Evolutionary conservation across 2,888 invertebrate genomes (phyloP).

Genomic region (Glyphotaelius pellucidus): DNA sequence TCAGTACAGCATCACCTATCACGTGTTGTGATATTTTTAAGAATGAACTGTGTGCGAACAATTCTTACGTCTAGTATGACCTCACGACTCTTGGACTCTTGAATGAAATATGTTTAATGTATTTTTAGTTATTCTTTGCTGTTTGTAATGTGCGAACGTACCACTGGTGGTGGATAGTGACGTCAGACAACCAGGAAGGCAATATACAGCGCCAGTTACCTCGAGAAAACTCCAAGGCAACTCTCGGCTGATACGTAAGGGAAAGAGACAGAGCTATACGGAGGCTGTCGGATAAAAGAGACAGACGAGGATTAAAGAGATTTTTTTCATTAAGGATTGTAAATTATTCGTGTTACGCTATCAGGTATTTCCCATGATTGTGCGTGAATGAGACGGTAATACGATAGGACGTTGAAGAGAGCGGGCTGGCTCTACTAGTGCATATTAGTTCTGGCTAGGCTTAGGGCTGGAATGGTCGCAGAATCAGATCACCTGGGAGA

Average conservation of each 20-base stretch:
- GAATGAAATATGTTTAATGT: conserved; percentile 53
- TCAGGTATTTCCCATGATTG: conserved; percentile 67
- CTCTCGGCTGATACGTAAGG: conserved; percentile 11
- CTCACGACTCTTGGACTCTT: conserved; percentile 50
- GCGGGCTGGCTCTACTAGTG: conserved; percentile 71
- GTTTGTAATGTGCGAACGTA: conserved; percentile 41
- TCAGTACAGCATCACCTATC: neutral
- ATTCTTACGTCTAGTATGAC: conserved; percentile 41
- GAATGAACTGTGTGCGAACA: conserved; percentile 34
- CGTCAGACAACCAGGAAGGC: conserved; percentile 64
- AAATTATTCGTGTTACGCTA: conserved; percentile 66
- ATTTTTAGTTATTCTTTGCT: conserved; percentile 49
- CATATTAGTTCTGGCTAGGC: conserved; percentile 71
- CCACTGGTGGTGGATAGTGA: conserved; percentile 51
- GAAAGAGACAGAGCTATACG: conserved; percentile 55
- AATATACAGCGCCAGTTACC: conserved; percentile 41
- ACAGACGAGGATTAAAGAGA: conserved; percentile 53
- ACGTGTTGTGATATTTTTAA: conserved; percentile 30
- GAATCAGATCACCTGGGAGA: conserved; percentile 50
- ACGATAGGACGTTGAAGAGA: conserved; percentile 56
- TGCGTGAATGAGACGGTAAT: conserved; percentile 65
- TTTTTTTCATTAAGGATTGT: conserved; percentile 60
- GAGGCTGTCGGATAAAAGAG: conserved; percentile 55
- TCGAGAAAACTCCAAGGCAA: conserved; percentile 65
- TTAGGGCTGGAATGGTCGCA: conserved; percentile 64